Evolutionary conservation across 1,140 invertebrate genomes (phyloP).

Genomic region (Nixonia krombeini): DNA sequence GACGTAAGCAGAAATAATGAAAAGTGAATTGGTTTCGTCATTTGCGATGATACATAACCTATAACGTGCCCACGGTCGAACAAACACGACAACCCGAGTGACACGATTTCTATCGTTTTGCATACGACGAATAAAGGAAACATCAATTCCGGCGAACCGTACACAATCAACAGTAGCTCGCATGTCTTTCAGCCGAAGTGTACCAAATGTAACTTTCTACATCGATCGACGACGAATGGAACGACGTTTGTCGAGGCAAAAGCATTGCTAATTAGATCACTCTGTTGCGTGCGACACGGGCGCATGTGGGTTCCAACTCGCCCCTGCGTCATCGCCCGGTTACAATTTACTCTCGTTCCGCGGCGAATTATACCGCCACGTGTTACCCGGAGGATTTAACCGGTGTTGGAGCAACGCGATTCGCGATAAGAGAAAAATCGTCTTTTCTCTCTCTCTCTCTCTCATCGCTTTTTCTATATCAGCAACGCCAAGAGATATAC

Average conservation of each 20-base stretch:
- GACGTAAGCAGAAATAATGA: no score
- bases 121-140: not conserved
- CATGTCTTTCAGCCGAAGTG: constrained; percentile 1
- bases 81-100: no score
- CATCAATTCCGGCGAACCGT: not conserved
- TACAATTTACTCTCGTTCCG: not conserved
- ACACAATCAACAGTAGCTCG: not conserved
- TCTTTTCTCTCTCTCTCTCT: no score
- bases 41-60: no score
- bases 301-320: not conserved
- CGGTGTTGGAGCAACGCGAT: no score
- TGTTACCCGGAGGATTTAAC: not conserved
- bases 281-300: not conserved
- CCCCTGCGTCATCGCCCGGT: not conserved
- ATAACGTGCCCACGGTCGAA: no score
- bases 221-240: not conserved
- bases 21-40: no score
- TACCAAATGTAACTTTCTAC: constrained; percentile 10
- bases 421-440: no score
- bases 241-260: constrained; percentile 5
- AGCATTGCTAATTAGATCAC: constrained; percentile 6
- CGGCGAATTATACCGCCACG: not conserved
- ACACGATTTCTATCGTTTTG: no score
- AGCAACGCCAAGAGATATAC: no score
- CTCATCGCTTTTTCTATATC: no score